Evolutionary conservation across 1,140 invertebrate genomes (phyloP).

Genomic region (Maniola jurtina): DNA sequence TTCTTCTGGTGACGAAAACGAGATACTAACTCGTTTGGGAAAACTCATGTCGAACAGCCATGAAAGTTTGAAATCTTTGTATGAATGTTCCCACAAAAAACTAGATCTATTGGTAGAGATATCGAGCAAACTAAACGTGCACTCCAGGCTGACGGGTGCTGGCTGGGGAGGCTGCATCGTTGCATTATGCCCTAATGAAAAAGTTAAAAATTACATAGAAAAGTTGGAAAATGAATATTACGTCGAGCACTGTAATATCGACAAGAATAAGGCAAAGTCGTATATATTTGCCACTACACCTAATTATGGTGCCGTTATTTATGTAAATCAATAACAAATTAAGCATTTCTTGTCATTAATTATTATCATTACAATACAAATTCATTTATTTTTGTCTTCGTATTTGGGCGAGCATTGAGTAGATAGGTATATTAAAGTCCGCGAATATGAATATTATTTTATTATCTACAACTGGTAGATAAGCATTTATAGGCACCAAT

Average conservation of each 20-base stretch:
- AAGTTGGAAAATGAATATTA: slow-evolving; percentile 86
- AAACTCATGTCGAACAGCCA: slow-evolving; percentile 94
- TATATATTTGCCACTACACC: slow-evolving; percentile 81
- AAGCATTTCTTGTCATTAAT: not conserved
- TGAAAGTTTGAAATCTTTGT: slow-evolving; percentile 89
- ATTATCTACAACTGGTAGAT: not conserved
- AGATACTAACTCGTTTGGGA: slow-evolving; percentile 83
- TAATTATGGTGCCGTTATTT: slow-evolving; percentile 78
- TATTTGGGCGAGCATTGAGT: not conserved
- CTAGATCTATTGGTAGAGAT: slow-evolving; percentile 91
- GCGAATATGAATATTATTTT: not conserved
- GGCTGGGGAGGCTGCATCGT: slow-evolving; percentile 99
- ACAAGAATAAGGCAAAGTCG: slow-evolving; percentile 62
- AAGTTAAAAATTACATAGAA: slow-evolving; percentile 85
- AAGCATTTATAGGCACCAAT: not conserved
- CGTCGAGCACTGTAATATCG: slow-evolving; percentile 71
- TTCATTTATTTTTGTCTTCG: too few species aligned
- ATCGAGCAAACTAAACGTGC: slow-evolving; percentile 86
- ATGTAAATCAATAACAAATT: slow-evolving; percentile 23
- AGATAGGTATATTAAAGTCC: too few species aligned
- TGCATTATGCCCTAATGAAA: slow-evolving; percentile 85
- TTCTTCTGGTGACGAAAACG: slow-evolving; percentile 18
- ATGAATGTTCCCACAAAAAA: slow-evolving; percentile 96
- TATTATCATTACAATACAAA: not conserved
- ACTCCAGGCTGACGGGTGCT: slow-evolving; percentile 95